Evolutionary conservation across 2,888 invertebrate species (phyloP).

Genomic region (Acleris literana): DNA sequence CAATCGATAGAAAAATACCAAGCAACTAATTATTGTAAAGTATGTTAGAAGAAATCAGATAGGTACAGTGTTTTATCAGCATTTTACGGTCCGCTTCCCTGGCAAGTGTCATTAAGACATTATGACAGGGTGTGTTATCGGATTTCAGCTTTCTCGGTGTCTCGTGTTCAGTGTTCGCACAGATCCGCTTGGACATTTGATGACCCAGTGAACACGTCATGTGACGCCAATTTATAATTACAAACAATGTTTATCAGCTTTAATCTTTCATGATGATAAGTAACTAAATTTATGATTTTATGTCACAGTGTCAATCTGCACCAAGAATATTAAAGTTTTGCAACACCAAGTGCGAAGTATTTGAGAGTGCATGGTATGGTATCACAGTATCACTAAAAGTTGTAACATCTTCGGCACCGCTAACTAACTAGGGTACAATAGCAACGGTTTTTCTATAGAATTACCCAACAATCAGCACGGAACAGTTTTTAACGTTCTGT

Average conservation of each 20-base stretch:
- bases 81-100: constrained; percentile 23
- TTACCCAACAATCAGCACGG: constrained; percentile 41
- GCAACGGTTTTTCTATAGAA: constrained; percentile 18
- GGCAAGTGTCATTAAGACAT: constrained; percentile 28
- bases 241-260: constrained; percentile 1
- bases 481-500: constrained; percentile 34
- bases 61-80: constrained; percentile 14
- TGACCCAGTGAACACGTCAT: constrained; percentile 27
- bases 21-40: background rate
- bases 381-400: background rate
- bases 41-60: constrained; percentile 3
- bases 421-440: constrained; percentile 10
- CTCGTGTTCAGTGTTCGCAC: constrained; percentile 15
- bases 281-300: background rate
- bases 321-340: too few species aligned
- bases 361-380: too few species aligned
- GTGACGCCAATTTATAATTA: constrained; percentile 3
- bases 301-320: too few species aligned
- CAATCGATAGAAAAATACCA: background rate
- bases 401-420: constrained; percentile 1
- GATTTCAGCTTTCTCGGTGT: constrained; percentile 33
- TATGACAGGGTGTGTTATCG: constrained; percentile 22
- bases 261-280: background rate
- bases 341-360: too few species aligned
- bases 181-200: constrained; percentile 17